Conservation (phyloP, 2,113 vertebrate genomes). For the Orientallactaga bullata region DNA sequence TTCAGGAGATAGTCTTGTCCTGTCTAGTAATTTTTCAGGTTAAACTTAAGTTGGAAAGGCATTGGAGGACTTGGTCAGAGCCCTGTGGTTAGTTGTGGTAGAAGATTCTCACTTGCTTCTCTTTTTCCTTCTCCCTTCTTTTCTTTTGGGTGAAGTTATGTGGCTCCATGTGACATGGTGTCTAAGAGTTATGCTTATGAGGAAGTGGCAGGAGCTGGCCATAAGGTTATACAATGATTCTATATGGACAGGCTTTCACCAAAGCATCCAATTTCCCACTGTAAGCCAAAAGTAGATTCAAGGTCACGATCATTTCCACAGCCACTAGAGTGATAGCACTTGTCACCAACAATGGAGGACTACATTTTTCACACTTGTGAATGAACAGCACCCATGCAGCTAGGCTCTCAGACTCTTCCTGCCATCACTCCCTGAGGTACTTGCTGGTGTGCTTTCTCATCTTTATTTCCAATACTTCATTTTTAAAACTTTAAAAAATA, state of each 20-base stretch:
- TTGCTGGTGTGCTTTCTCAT: not conserved
- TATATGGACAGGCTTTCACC: not conserved
- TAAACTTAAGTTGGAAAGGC: not conserved
- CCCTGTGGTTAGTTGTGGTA: not conserved
- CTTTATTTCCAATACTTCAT: not conserved
- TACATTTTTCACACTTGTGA: not conserved
- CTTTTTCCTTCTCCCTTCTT: not conserved
- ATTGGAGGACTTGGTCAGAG: not conserved
- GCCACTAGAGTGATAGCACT: not conserved
- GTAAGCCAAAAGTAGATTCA: not conserved
- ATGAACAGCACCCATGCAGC: not conserved
- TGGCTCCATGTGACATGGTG: not conserved
- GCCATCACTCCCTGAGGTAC: rapidly evolving
- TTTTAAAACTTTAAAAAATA: not conserved
- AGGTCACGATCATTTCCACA: not conserved
- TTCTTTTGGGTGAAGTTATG: not conserved
- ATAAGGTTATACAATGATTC: not conserved
- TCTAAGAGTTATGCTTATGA: not conserved
- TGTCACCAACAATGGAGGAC: too few relatives aligned
- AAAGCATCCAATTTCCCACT: not conserved
- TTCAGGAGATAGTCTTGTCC: not conserved
- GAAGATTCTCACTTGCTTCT: not conserved
- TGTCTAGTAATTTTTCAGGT: not conserved
- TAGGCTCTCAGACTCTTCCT: too few relatives aligned
- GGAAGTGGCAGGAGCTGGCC: not conserved